Percentiles rank a stretch among this genome's conserved stretches.
These are phyloP conservation scores for Drosophila kanapiae DNA, from an alignment of 1,140 invertebrate genomes.

Conservation along the genomic window DNA sequence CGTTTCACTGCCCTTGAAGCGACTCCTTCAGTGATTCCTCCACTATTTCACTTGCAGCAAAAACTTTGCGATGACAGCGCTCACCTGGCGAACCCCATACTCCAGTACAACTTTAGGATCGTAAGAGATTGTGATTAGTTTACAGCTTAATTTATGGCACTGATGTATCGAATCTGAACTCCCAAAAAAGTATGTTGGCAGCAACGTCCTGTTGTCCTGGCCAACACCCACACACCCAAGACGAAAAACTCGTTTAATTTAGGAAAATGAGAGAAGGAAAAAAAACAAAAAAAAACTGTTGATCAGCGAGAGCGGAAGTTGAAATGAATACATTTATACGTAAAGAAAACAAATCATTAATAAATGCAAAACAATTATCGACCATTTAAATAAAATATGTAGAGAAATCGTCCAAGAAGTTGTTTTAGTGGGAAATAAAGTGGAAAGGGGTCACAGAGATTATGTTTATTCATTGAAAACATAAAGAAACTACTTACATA, in stretches of 20 bases:
- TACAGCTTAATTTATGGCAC: constrained; percentile 77
- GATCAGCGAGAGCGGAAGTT: constrained; percentile 40
- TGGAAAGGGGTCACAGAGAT: too few relatives aligned
- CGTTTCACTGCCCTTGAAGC: neutral
- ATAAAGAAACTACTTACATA: neutral
- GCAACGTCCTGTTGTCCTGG: constrained; percentile 25
- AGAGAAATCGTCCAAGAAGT: constrained; percentile 55
- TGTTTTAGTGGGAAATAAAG: neutral
- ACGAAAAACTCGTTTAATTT: constrained; percentile 33
- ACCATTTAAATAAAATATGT: constrained; percentile 82
- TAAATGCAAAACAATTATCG: constrained; percentile 70
- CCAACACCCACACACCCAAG: constrained; percentile 14
- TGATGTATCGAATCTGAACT: constrained; percentile 57
- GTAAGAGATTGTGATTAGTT: constrained; percentile 85
- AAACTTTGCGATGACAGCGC: constrained; percentile 83
- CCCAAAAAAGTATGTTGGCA: constrained; percentile 17
- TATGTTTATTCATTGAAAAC: neutral
- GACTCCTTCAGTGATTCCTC: neutral
- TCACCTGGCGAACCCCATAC: constrained; percentile 80
- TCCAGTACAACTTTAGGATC: constrained; percentile 85
- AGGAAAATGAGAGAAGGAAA: constrained; percentile 26
- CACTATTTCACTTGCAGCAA: constrained; percentile 58
- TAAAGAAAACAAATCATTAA: constrained; percentile 50
- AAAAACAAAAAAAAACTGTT: constrained; percentile 40
- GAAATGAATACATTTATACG: constrained; percentile 61